Evolutionary conservation across 2,113 vertebrate genomes (phyloP).

Genomic region (Callithrix jacchus): DNA sequence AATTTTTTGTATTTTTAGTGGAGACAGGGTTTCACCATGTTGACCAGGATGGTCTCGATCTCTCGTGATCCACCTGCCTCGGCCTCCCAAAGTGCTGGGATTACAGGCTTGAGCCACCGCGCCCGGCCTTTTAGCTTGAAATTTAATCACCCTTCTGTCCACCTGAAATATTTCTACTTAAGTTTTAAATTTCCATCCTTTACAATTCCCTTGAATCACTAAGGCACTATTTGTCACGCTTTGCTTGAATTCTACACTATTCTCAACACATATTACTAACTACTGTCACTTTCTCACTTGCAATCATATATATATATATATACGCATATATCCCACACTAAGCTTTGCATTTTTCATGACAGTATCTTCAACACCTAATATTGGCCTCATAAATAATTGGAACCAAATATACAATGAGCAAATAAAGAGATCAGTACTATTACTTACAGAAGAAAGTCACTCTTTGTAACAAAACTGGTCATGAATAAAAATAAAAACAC

Average conservation of each 20-base stretch:
- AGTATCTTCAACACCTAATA: background rate
- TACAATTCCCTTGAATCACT: background rate
- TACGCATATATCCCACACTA: background rate
- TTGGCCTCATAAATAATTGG: background rate
- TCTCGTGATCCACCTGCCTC: too few relatives aligned
- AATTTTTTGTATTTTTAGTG: too few relatives aligned
- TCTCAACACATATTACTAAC: background rate
- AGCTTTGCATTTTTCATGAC: background rate
- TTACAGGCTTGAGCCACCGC: too few relatives aligned
- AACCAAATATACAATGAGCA: background rate
- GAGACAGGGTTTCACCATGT: too few relatives aligned
- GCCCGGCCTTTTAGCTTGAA: background rate
- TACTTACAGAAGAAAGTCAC: background rate
- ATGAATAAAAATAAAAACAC: background rate
- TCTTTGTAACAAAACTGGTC: background rate
- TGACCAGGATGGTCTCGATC: too few relatives aligned
- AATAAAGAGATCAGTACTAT: background rate
- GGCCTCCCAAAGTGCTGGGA: too few relatives aligned
- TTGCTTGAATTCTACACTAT: background rate
- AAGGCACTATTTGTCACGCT: background rate
- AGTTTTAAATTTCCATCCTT: background rate
- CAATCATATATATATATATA: background rate
- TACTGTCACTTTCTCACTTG: background rate
- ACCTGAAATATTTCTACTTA: background rate
- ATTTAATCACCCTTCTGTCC: background rate